Base-by-base conservation (phyloP, 2,888 invertebrate genomes). In the Teleogryllus oceanicus region DNA sequence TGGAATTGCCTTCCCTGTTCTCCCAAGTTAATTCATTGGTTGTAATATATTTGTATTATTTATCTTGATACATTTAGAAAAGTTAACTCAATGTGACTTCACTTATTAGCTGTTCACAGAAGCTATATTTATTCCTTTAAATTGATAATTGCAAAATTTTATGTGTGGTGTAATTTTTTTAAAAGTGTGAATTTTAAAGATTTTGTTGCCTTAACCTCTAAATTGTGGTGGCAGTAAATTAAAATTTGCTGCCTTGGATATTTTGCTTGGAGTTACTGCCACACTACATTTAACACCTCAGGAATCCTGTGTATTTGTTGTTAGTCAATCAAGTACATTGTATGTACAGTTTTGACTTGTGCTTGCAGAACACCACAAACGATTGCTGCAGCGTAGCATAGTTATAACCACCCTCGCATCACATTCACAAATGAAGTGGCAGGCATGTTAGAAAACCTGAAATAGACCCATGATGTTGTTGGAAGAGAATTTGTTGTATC, bases 1-100 rank as follows among this genome's bases (percentile, higher is more conserved):
- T 86, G 87, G 87, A 88, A 87, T 87, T 88, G 88, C 88, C 88
- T 88, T 88, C 86, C 87, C 87, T 78, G 51, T 80, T 80, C 76
- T 82, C 74, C 76, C 78, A 79, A 79, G 75, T 80, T 78, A 77
- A 49, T 20, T 78, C 20, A 78, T 78, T 78, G 24, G 74, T 79
- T 75, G 74, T 79, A 76, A 75, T 76, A 79, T 76, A 76, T 78
- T 76, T 75, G 74, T 79, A 77, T 77, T 79, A 78, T 80, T 76
- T 62, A 76, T 50, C 50, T 50, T 75, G 74, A 80, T 80, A 78
- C 50, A 49, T 80, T 80, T 21, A 76, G 21, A 76, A 62, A n/a
- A 13, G 62, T 62, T 62, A 62, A 62, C 62, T 62, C 1, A 62
- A 37, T 62, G 62, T 62, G 62, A 62, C 76, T 51, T 81, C 81